Evolutionary conservation across 1,140 invertebrate genomes (phyloP).

Genomic region (Camponotus vicinus): DNA sequence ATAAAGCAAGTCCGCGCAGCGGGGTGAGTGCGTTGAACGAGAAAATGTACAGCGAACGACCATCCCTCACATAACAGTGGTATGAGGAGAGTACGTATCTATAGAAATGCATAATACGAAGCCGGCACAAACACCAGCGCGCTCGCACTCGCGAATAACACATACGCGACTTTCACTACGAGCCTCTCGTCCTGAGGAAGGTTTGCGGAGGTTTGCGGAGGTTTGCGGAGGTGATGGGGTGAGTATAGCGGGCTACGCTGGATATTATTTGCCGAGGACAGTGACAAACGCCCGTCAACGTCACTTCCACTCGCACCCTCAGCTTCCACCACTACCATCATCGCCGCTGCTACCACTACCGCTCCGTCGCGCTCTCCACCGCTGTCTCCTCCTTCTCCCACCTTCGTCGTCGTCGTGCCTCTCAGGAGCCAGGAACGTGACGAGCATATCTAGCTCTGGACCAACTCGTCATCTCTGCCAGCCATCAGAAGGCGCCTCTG

Average conservation of each 20-base stretch:
- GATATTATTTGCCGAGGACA: slow-evolving; percentile 85
- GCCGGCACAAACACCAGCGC: slow-evolving; percentile 40
- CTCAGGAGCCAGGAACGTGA: slow-evolving; percentile 79
- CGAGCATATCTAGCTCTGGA: slow-evolving; percentile 80
- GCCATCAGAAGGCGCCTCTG: slow-evolving; percentile 75
- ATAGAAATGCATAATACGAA: slow-evolving; percentile 41
- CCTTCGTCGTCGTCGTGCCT: slow-evolving; percentile 41
- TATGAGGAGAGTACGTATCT: slow-evolving; percentile 56
- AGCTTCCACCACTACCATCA: slow-evolving; percentile 64
- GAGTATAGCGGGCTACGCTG: slow-evolving; percentile 76
- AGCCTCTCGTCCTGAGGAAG: slow-evolving; percentile 58
- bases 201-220: slow-evolving; percentile 32
- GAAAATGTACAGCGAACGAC: slow-evolving; percentile 74
- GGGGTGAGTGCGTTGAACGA: slow-evolving; percentile 67
- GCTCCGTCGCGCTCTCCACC: slow-evolving; percentile 51
- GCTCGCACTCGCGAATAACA: background rate
- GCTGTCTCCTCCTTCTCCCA: slow-evolving; percentile 25
- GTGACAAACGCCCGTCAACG: slow-evolving; percentile 85
- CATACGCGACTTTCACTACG: slow-evolving; percentile 53
- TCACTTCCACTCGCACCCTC: slow-evolving; percentile 80
- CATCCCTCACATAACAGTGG: slow-evolving; percentile 66
- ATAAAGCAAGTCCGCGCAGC: slow-evolving; percentile 31
- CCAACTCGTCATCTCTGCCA: slow-evolving; percentile 79
- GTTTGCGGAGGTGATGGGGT: slow-evolving; percentile 60
- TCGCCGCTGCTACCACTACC: slow-evolving; percentile 40